Conservation (phyloP, 2,113 vertebrate genomes). For the Gallinago jamesoni region DNA sequence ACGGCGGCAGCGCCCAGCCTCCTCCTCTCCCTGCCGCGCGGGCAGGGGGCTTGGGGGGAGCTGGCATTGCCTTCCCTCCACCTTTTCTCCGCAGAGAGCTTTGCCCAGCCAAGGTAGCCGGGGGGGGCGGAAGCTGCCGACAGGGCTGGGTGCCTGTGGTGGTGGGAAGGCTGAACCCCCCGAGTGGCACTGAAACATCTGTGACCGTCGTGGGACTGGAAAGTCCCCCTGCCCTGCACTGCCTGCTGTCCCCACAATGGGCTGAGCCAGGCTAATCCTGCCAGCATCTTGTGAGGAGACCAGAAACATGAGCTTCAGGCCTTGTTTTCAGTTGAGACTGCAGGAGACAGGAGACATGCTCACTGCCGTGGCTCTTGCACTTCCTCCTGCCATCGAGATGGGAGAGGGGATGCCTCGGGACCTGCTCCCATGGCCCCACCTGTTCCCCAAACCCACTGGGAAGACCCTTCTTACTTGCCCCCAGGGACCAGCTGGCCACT, state of each 20-base stretch:
- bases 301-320: not conserved
- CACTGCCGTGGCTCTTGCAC: not conserved
- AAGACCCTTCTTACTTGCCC: not conserved
- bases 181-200: not conserved
- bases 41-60: not conserved
- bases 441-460: not conserved
- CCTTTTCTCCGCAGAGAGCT: not conserved
- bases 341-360: not conserved
- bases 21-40: not conserved
- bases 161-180: not conserved
- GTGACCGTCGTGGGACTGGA: not conserved
- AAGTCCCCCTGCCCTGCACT: fast-evolving
- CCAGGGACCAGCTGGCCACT: not conserved
- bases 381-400: not conserved
- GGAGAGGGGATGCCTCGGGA: not conserved
- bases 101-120: fast-evolving
- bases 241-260: fast-evolving
- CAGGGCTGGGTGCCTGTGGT: fast-evolving
- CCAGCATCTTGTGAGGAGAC: not conserved
- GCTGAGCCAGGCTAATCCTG: not conserved
- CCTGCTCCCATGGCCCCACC: not conserved
- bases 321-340: not conserved
- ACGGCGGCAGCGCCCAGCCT: not conserved
- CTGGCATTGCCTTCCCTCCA: not conserved
- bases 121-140: fast-evolving